Base-by-base conservation (phyloP, 2,888 invertebrate species). In the Penaeus monodon region DNA sequence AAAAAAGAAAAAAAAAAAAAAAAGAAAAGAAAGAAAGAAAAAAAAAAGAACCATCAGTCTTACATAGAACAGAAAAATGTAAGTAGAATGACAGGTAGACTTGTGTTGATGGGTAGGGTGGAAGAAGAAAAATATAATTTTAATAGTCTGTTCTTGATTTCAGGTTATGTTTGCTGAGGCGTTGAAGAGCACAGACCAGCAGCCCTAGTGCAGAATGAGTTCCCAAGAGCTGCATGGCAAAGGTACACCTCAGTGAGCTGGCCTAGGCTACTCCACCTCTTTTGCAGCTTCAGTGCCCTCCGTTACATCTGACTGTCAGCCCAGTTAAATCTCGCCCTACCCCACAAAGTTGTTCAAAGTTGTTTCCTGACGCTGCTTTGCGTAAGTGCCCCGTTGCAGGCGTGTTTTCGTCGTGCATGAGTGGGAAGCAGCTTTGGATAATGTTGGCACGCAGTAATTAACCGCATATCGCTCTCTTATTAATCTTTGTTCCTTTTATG, bases 321-420 rank as follows among this genome's bases (percentile, higher is more conserved):
- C 81, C 33, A 33, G 49, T 81, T 65, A 81, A 68, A 68, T 66
- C n/a, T 44, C 20, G 22, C 84, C 57, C 29, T 33, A 49, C 64
- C 57, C 76, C 84, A 86, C 81, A 86, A 44, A 86, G 82, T 86
- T 78, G 76, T 82, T 86, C 81, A 77, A 81, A 86, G 70, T 82
- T 78, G 66, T 82, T 86, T 63, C 86, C 80, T 76, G 81, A 86
- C 63, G 70, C 66, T 76, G 76, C 74, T 38, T 81, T 76, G 86
- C 65, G 86, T 86, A 86, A 86, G 86, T 86, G 81, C 78, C 82
- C 74, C 86, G 57, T 57, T 68, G 78, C 86, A 70, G 86, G 78
- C 81, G 78, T 85, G 70, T 85, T 64, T 85, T 81, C 81, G 44
- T 73, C 85, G 57, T 86, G 86, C 86, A 86, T 86, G 86, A 27